Percentiles rank a stretch among this genome's conserved stretches.
These are phyloP conservation scores for Hypolimnas misippus DNA, from an alignment of 2,888 invertebrate genomes.

Conservation along the genomic window DNA sequence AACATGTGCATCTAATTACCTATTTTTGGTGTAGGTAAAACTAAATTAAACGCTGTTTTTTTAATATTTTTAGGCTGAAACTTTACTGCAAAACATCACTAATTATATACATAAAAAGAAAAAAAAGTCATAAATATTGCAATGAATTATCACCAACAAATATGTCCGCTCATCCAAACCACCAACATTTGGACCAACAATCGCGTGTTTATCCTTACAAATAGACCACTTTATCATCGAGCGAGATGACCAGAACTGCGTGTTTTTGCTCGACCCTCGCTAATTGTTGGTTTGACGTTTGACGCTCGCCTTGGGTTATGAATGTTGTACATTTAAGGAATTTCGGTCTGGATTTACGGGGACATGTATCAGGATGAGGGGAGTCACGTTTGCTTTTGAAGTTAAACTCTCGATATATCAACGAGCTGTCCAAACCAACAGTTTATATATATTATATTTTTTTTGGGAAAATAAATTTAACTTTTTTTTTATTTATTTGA, in stretches of 20 bases:
- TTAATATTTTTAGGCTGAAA: too few species aligned
- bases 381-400: neutral
- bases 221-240: constrained; percentile 67
- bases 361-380: constrained; percentile 10
- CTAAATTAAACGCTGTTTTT: too few species aligned
- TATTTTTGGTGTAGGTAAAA: too few species aligned
- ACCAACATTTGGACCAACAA: constrained; percentile 13
- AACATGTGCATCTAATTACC: too few species aligned
- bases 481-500: too few species aligned
- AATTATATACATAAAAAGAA: too few species aligned
- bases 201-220: constrained; percentile 57
- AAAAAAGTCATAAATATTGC: neutral
- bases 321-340: constrained; percentile 28
- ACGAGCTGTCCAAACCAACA: neutral
- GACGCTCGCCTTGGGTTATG: constrained; percentile 25
- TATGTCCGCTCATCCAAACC: constrained; percentile 1
- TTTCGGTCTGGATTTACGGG: constrained; percentile 1
- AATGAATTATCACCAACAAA: neutral
- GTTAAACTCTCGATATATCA: neutral
- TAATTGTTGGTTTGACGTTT: constrained; percentile 53
- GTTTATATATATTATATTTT: neutral
- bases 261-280: constrained; percentile 59
- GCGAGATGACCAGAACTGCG: constrained; percentile 61
- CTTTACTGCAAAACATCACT: too few species aligned
- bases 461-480: too few species aligned